Conservation (phyloP, 2,113 vertebrate species). For the Microcebus ravelobensis region DNA sequence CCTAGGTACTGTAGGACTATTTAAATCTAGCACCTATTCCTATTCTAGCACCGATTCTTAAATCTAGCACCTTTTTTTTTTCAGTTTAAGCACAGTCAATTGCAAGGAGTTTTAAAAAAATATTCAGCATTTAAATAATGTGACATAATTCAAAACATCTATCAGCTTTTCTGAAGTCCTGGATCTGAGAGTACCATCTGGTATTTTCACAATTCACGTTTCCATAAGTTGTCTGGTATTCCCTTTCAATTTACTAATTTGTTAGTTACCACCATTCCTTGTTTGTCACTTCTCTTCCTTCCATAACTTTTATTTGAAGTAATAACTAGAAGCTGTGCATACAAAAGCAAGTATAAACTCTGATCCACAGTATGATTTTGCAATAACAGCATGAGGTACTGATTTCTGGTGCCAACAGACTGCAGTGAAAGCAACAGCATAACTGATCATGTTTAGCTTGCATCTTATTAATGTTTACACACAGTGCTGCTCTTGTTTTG, state of each 20-base stretch:
- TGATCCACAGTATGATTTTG: not conserved
- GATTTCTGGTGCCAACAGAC: not conserved
- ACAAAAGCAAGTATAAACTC: not conserved
- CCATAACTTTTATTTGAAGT: not conserved
- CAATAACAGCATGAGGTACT: not conserved
- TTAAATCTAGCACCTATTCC: not conserved
- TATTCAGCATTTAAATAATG: not conserved
- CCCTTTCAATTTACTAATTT: not conserved
- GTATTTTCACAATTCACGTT: too few species aligned
- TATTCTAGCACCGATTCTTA: too few species aligned
- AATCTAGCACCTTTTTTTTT: not conserved
- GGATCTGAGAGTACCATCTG: rapidly evolving
- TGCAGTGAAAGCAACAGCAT: too few species aligned
- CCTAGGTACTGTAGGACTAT: not conserved
- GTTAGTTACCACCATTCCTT: not conserved
- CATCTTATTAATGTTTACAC: not conserved
- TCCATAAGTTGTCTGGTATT: rapidly evolving
- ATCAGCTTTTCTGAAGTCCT: not conserved
- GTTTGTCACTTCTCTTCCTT: not conserved
- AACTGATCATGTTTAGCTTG: not conserved
- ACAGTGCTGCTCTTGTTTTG: not conserved
- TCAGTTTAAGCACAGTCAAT: not conserved
- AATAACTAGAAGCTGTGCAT: not conserved
- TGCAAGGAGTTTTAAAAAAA: not conserved
- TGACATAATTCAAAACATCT: not conserved